phyloP scores from a whole-genome alignment of 1,140 invertebrate species.

The Araneus ventricosus region DNA sequence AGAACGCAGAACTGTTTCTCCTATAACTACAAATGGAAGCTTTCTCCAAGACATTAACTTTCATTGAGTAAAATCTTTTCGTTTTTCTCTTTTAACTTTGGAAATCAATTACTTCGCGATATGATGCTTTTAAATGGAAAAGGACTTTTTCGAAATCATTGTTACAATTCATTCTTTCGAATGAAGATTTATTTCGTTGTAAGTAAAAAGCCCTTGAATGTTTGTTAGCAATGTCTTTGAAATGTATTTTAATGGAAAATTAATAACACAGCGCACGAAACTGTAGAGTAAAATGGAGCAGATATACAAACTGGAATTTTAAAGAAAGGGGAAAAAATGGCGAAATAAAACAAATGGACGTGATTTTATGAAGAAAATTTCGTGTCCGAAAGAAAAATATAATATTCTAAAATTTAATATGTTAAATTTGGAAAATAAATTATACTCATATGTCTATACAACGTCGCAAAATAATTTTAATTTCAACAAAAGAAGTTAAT shows the following conservation, averaged over 20 bases:
- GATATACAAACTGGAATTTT: neutral
- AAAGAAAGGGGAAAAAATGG: neutral
- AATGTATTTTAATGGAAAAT: neutral
- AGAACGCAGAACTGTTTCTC: neutral
- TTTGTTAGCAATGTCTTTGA: neutral
- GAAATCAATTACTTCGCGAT: neutral
- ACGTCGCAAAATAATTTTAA: too few species aligned
- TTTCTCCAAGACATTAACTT: slow-evolving; percentile 22
- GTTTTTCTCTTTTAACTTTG: neutral
- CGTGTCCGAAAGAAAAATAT: too few species aligned
- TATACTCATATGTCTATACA: too few species aligned
- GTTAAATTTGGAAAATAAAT: too few species aligned
- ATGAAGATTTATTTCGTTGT: neutral
- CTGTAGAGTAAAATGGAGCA: neutral
- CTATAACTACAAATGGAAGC: neutral
- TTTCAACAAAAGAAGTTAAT: too few species aligned
- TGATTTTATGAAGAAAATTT: too few species aligned
- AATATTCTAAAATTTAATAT: too few species aligned
- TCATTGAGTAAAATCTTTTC: neutral
- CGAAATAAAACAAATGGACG: too few species aligned
- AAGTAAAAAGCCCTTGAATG: neutral
- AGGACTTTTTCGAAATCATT: slow-evolving; percentile 10
- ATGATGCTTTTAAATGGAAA: slow-evolving; percentile 4
- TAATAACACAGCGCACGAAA: neutral
- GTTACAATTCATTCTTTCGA: neutral